Conservation (phyloP, 1,140 invertebrate genomes). For the Trypoxylus dichotomus region DNA sequence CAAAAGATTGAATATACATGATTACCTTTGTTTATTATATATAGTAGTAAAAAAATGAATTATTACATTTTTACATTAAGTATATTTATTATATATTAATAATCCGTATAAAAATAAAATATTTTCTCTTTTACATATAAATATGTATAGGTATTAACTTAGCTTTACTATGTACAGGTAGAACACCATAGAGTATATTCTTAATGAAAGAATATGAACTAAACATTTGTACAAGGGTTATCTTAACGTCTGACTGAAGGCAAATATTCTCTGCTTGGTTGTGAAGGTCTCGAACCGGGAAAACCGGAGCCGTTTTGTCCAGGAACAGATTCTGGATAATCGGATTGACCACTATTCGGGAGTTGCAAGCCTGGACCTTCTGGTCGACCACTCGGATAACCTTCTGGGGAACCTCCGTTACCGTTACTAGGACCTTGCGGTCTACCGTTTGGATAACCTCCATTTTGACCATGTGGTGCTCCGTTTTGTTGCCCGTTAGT, state of each 20-base stretch:
- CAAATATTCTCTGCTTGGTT: constrained; percentile 60
- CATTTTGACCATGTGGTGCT: constrained; percentile 26
- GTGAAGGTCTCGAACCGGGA: constrained; percentile 46
- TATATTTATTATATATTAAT: background rate
- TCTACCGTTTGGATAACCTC: constrained; percentile 26
- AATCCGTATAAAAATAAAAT: constrained; percentile 10
- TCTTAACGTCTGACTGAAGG: constrained; percentile 51
- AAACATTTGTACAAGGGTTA: constrained; percentile 22
- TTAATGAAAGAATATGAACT: constrained; percentile 21
- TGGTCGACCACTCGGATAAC: constrained; percentile 33
- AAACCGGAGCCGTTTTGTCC: constrained; percentile 29
- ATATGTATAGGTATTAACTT: constrained; percentile 10
- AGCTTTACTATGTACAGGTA: constrained; percentile 24
- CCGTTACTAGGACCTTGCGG: constrained; percentile 30
- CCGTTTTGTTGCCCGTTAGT: constrained; percentile 48
- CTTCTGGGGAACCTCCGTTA: constrained; percentile 37
- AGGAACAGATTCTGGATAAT: constrained; percentile 8
- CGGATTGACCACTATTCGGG: constrained; percentile 27
- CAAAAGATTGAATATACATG: background rate
- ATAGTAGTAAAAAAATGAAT: background rate
- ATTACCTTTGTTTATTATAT: background rate
- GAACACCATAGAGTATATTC: constrained; percentile 1
- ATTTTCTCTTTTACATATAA: background rate
- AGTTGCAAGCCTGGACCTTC: constrained; percentile 32
- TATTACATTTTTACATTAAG: background rate